Base-by-base conservation (phyloP, 2,888 invertebrate genomes). In the Oxytorus armatus region DNA sequence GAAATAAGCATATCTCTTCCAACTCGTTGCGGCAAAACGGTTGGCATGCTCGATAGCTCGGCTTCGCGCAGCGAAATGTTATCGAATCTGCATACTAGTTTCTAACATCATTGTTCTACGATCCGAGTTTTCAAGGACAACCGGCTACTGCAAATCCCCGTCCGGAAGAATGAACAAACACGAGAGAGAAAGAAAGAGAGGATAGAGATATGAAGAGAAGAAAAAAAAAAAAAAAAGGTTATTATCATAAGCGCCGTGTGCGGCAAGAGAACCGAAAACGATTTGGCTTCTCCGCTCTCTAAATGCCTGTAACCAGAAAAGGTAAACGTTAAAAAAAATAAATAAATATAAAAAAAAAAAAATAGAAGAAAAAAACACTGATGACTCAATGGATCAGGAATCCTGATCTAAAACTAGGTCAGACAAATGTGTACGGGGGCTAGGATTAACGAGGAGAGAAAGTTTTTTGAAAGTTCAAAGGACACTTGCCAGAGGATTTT, bases 381-480 rank as follows among this genome's bases (percentile, higher is more conserved):
- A 72, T 80, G 84, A 83, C 81, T 81, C 69, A 80, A 83, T 66
- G 76, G 63, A 78, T 75, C 42, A 78, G 77, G 77, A 82, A 83
- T 83, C 80, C 82, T 82, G 81, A 77, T 79, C 47, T 51, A 73
- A 84, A 86, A 86, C 84, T 83, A 74, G 86, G 86, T 85, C 86
- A 83, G 83, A 84, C 83, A 77, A 85, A 82, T 84, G 74, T 75
- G 81, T 78, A 77, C 39, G 72, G 63, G 49, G 36, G 63, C 81
- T 82, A 83, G 83, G 84, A 84, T 83, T 82, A 77, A 61, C 61
- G 66, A 44, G 73, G 83, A 82, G 87, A 87, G 87, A 87, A 87
- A 88, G 87, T 88, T 88, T 79, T 66, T 81, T 85, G 77, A 79
- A 86, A 86, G 84, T 86, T 84, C 79, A 82, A 81, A 81, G 81